phyloP scores from a whole-genome alignment of 2,113 vertebrate genomes.

The Nothocercus nigrocapillus region DNA sequence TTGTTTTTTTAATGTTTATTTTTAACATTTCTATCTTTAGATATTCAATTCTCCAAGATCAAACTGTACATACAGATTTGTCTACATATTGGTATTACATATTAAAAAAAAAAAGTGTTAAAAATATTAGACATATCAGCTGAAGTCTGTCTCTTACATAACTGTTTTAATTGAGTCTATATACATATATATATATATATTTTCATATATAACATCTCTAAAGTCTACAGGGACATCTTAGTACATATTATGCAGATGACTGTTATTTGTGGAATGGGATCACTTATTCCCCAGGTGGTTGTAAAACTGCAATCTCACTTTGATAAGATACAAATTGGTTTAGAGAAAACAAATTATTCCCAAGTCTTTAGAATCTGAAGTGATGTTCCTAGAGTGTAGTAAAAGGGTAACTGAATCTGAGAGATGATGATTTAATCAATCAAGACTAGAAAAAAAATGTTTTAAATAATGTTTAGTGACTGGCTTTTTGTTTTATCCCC shows the following conservation, averaged over 20 bases:
- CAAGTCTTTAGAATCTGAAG: constrained; percentile 69
- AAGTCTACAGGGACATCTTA: constrained; percentile 57
- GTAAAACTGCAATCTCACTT: constrained; percentile 75
- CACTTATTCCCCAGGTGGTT: constrained; percentile 61
- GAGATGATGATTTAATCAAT: constrained; percentile 39
- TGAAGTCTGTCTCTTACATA: neutral
- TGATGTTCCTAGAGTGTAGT: neutral
- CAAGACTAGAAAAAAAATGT: neutral
- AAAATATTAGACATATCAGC: neutral
- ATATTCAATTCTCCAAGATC: neutral
- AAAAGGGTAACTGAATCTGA: constrained; percentile 43
- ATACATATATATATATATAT: neutral
- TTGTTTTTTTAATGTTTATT: neutral
- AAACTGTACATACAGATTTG: neutral
- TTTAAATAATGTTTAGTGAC: constrained; percentile 33
- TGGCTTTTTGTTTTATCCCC: constrained; percentile 9
- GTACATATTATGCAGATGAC: constrained; percentile 75
- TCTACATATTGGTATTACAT: neutral
- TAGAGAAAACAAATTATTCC: constrained; percentile 81
- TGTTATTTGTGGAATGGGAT: constrained; percentile 76
- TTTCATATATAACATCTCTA: neutral
- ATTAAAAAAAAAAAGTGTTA: neutral
- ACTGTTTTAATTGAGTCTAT: neutral
- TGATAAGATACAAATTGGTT: constrained; percentile 80
- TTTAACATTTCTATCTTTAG: neutral